Evolutionary conservation across 2,113 vertebrate species (phyloP), one percentile per base, ranked within the genome.

Genomic region (Mellivora capensis): DNA sequence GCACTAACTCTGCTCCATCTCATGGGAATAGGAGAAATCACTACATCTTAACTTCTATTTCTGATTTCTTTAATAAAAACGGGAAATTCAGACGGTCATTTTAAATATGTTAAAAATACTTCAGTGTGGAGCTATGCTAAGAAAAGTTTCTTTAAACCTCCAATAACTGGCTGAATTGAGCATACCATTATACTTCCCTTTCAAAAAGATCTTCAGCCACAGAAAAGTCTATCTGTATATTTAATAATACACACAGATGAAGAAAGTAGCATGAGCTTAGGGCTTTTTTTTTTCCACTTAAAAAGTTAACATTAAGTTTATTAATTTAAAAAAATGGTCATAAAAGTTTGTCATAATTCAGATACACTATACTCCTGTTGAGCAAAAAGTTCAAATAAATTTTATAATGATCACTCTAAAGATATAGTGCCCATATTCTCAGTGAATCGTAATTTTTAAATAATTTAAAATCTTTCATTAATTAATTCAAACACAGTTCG

Each of bases 71-170:
- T 67, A 82, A 80, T 62, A 80, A 93, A 87, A 85, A 52, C 1
- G 72, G 31, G 71, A 86, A 79, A 93, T 82, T 97, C 29, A 87
- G 31, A 59, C 39, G 52, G 44, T 67, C 25, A 88, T 77, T 97
- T 94, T 81, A 93, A 96, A 93, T 5, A 93, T n/a, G 69, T 97
- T 87, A 52, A 90, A 90, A 59, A 74, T 88, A 44, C 15, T 89
- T 94, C 81, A 47, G 0, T 57, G 39, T 61, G 29, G 90, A 88
- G 37, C 14, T 79, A 52, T 27, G 18, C 17, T 89, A 82, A 87
- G 91, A 52, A 14, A 34, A 37, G 4, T 67, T 85, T 72, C 52
- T 93, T 87, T 57, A 87, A 52, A 91, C 39, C 25, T 62, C 77
- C 20, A 93, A 54, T 84, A 94, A 49, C 25, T 89, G 64, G 71